These are phyloP conservation scores for Phaethon lepturus DNA, from an alignment of 2,113 vertebrate species.

Conservation along the genomic window DNA sequence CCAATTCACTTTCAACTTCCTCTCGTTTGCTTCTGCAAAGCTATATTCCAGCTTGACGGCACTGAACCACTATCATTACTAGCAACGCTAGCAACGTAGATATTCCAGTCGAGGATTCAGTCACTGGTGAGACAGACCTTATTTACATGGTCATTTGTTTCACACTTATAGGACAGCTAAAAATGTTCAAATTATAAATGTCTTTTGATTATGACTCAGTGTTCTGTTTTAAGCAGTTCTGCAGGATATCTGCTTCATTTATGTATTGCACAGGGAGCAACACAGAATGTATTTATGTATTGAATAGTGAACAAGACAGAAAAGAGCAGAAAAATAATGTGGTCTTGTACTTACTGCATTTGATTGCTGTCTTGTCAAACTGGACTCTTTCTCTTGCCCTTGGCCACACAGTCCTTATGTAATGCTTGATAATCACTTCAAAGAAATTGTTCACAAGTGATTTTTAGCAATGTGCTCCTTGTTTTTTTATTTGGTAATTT, in stretches of 20 bases:
- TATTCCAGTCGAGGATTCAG: neutral
- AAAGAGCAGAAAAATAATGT: neutral
- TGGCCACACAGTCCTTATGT: neutral
- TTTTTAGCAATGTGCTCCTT: neutral
- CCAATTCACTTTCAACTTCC: accelerated
- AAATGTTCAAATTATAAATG: neutral
- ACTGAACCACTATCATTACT: neutral
- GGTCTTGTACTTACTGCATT: neutral
- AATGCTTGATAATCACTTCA: neutral
- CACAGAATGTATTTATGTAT: neutral
- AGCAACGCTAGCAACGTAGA: neutral
- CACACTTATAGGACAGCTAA: neutral
- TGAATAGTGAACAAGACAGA: neutral
- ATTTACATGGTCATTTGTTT: neutral
- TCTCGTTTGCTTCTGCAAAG: neutral
- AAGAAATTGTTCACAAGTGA: neutral
- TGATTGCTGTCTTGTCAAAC: neutral
- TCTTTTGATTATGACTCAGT: neutral
- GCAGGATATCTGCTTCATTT: neutral
- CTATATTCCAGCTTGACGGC: neutral
- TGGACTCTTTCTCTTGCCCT: neutral
- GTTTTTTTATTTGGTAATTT: neutral
- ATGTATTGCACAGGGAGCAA: neutral
- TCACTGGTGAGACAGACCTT: neutral
- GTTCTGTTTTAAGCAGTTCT: neutral